Base-by-base conservation (phyloP, 2,797 vertebrate species). In the Gouania willdenowi region DNA sequence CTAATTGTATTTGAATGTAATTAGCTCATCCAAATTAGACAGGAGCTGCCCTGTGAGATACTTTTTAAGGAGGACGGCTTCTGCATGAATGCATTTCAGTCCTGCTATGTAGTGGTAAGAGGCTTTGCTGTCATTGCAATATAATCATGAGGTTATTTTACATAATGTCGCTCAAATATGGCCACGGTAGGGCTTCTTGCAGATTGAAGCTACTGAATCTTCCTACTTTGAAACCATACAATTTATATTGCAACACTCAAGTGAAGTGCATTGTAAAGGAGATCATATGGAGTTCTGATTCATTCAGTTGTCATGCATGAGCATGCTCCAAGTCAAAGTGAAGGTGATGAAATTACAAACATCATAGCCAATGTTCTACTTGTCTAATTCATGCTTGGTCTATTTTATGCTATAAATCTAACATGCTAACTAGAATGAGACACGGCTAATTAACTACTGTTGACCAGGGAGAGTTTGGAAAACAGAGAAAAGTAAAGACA, bases 301-400 rank as follows among this genome's bases (percentile, higher is more conserved):
- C 67, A 72, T 81, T 73, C 79, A 86, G 78, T 81, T 65, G 75
- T 76, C 88, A 87, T 91, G 89, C 88, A 89, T 60, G 67, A 60
- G 71, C 89, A 89, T 90, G 89, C 89, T 87, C 84, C 82, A 86
- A 88, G 80, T 88, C 83, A 88, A 81, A 87, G 78, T 85, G 76
- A 78, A 77, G 80, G 79, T 84, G 70, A 83, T 71, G 62, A 83
- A 79, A 74, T 65, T 73, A 85, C 66, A 85, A 65, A 85, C 77
- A 81, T 57, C 77, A 82, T 79, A 77, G 71, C 64, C 69, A 77
- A 65, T 66, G 54, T 41, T 79, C 50, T 72, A 65, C 23, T 64
- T 23, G 35, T 57, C 47, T 59, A 56, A 10, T 12, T 70, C 86
- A 89, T 90, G 85, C 87, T 86, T 68, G 16, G 32, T 65, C 26